Conservation (phyloP, 2,113 vertebrate species). For the Gambusia affinis region DNA sequence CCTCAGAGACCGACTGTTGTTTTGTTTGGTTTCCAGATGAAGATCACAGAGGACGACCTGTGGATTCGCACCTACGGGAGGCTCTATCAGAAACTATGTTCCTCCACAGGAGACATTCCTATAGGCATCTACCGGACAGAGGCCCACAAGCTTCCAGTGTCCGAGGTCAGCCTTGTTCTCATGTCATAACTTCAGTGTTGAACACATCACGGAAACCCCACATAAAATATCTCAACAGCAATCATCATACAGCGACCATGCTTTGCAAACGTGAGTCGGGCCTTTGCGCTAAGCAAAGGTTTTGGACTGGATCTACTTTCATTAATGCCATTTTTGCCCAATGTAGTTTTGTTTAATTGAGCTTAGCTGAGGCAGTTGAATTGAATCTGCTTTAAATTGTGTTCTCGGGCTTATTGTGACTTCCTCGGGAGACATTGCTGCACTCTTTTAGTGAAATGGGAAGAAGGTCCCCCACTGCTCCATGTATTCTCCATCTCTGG, state of each 20-base stretch:
- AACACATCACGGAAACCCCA: neutral
- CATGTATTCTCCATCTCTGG: no score
- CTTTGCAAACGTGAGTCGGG: no score
- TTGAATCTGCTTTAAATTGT: no score
- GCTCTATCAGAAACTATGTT: conserved; percentile 85
- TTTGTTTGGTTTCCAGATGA: conserved; percentile 75
- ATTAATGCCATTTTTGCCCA: no score
- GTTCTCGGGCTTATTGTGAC: no score
- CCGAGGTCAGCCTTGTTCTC: conserved; percentile 75
- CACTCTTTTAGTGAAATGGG: no score
- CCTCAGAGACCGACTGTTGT: neutral
- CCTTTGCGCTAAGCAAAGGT: no score
- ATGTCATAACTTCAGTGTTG: neutral
- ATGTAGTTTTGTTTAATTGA: no score
- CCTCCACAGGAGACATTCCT: conserved; percentile 84
- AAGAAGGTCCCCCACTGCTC: no score
- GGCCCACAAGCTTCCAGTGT: conserved; percentile 80
- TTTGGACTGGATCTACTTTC: no score
- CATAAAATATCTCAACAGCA: neutral
- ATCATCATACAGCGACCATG: neutral
- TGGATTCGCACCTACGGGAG: conserved; percentile 85
- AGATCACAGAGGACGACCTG: conserved; percentile 84
- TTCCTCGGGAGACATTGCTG: no score
- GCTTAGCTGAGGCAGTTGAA: no score
- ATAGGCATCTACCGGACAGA: conserved; percentile 87